A percentile compares a stretch with the other conserved stretches of the same genome.
Conservation (phyloP, 2,113 vertebrate genomes). For the Stercorarius parasiticus region DNA sequence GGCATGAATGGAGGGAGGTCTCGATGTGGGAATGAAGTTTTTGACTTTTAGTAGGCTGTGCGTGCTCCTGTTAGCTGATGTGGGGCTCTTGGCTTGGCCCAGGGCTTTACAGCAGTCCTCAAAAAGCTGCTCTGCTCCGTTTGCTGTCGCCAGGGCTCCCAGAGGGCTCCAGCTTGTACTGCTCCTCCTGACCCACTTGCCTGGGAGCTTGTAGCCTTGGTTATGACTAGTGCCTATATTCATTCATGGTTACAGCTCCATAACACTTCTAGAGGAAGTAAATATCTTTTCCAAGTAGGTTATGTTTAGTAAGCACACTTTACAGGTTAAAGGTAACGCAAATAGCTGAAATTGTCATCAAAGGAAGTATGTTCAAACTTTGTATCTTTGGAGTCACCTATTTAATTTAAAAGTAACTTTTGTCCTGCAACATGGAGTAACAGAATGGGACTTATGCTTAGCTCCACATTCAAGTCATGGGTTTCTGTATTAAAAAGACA, state of each 20-base stretch:
- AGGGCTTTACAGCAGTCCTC: background rate
- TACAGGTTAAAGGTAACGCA: background rate
- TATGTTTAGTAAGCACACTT: accelerated
- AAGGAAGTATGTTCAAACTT: background rate
- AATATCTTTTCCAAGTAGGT: background rate
- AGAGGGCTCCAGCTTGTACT: accelerated
- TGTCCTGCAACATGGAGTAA: accelerated
- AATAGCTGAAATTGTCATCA: background rate
- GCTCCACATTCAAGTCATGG: background rate
- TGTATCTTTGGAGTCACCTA: background rate
- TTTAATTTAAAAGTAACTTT: background rate
- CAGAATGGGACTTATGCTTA: background rate
- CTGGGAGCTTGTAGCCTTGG: background rate
- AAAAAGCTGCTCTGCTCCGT: background rate
- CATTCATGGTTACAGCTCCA: background rate
- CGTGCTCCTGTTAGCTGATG: background rate
- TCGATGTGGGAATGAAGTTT: background rate
- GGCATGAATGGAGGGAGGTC: background rate
- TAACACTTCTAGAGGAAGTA: background rate
- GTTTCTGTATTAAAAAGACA: background rate
- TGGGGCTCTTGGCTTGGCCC: background rate
- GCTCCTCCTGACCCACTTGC: background rate
- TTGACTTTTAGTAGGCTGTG: background rate
- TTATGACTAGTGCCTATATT: background rate
- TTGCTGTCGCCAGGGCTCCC: background rate